Evolutionary conservation across 2,797 vertebrate genomes (phyloP).

Genomic region (Oryzias sinensis): DNA sequence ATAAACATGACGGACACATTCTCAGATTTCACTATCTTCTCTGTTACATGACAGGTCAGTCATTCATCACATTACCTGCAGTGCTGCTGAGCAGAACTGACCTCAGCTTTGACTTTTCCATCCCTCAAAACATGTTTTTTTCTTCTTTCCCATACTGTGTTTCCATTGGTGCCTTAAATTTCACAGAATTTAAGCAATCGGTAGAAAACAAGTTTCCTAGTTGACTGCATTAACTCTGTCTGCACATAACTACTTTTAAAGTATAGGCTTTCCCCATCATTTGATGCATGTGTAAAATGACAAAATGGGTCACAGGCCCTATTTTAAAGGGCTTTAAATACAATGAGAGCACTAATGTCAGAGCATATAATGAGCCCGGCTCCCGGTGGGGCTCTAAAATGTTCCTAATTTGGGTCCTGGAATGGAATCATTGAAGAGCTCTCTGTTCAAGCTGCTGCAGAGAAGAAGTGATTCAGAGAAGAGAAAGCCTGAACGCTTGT

Average conservation of each 20-base stretch:
- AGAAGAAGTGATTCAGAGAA: conserved; percentile 29
- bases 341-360: conserved; percentile 46
- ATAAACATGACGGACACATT: conserved; percentile 33
- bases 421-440: conserved; percentile 56
- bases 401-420: conserved; percentile 53
- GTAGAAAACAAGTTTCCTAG: not conserved
- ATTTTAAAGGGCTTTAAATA: conserved; percentile 46
- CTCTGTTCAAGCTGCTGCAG: conserved; percentile 30
- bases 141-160: not conserved
- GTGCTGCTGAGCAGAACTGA: conserved; percentile 27
- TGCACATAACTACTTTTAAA: conserved; percentile 4
- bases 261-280: conserved; percentile 4
- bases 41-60: conserved; percentile 39
- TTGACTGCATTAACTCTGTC: no score
- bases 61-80: conserved; percentile 40
- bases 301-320: conserved; percentile 60
- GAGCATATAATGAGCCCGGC: conserved; percentile 54
- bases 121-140: not conserved
- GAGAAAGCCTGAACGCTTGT: not conserved
- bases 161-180: not conserved
- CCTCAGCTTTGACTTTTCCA: conserved; percentile 9
- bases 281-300: conserved; percentile 7
- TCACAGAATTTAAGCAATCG: not conserved
- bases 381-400: conserved; percentile 56
- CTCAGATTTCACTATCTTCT: conserved; percentile 39